Base-by-base conservation (phyloP, 2,888 invertebrate species). In the Protodeltote pygarga region DNA sequence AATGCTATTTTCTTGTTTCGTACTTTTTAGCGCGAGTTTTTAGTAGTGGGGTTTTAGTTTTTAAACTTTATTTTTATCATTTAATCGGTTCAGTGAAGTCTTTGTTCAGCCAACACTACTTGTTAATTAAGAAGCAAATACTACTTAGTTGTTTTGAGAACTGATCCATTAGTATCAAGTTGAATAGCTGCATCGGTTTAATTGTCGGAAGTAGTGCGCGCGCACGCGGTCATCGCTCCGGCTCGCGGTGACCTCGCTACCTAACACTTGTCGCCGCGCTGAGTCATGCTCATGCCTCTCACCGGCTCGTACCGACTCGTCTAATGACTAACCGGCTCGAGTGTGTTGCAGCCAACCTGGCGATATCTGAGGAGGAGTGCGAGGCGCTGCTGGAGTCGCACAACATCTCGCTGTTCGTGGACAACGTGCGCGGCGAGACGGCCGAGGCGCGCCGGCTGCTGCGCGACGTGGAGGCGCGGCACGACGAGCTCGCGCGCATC, bases 391-490 rank as follows among this genome's bases (percentile, higher is more conserved):
- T 92, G 29, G 92, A 92, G 24, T 75, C 87, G 1, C 83, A 85
- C 53, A 86, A 88, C 64, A 73, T 91, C 15, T 81, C 88, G 8
- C 69, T 92, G 10, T 92, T 92, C 63, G 92, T 92, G 8, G 89
- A 89, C 60, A 92, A 92, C 64, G 92, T 97, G 82, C 93, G 96
- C 73, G 94, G 95, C 62, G 96, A 97, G 83, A 97, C 96, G 37
- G 94, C 94, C 73, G 94, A 95, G 83, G 97, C 96, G 23, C 94
- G 94, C 64, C 88, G 92, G 65, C 94, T 95, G 77, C 92, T 98
- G 73, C 95, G 95, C 58, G 97, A 97, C 74, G 95, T 97, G 65
- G 95, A 97, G 91, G 94, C 94, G 60, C 93, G 98, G 38, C 97
- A 97, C 83, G 94, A 95, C 67, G 97, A 97, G 86, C 93, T 98